Percentiles rank a stretch among this genome's conserved stretches.
Conservation (phyloP, 2,797 vertebrate species). For the Thamnophis elegans region DNA sequence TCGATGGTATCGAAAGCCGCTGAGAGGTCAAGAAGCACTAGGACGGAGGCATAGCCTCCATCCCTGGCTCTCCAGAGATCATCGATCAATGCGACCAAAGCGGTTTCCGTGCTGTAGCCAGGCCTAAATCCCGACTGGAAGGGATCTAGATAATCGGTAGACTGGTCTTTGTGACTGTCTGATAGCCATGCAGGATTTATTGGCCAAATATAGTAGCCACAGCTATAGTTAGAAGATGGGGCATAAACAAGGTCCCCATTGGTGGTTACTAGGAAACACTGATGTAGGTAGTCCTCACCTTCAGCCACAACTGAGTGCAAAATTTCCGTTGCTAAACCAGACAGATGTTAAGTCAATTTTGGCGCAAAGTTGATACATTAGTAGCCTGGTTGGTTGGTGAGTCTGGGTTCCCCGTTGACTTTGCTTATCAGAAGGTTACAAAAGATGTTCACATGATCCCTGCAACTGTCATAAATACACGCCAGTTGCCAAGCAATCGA, state of each 20-base stretch:
- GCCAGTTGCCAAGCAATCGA: background rate
- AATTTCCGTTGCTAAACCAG: background rate
- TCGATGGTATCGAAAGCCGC: no score
- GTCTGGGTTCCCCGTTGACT: background rate
- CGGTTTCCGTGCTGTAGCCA: no score
- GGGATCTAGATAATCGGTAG: no score
- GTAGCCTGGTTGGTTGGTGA: background rate
- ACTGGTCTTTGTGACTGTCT: background rate
- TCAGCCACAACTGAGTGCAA: background rate
- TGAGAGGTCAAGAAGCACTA: no score
- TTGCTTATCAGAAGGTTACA: background rate
- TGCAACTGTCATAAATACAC: background rate
- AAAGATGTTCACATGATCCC: background rate
- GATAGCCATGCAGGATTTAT: background rate
- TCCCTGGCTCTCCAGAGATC: no score
- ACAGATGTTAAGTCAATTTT: background rate
- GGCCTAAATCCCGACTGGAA: no score
- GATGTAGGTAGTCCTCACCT: background rate
- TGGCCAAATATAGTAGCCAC: background rate
- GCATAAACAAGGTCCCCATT: background rate
- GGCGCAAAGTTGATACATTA: background rate
- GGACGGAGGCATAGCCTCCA: no score
- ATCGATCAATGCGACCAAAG: no score
- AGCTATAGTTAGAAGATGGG: background rate
- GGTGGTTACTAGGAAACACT: background rate